phyloP scores from a whole-genome alignment of 2,888 invertebrate species.

The Andricus curvator region DNA sequence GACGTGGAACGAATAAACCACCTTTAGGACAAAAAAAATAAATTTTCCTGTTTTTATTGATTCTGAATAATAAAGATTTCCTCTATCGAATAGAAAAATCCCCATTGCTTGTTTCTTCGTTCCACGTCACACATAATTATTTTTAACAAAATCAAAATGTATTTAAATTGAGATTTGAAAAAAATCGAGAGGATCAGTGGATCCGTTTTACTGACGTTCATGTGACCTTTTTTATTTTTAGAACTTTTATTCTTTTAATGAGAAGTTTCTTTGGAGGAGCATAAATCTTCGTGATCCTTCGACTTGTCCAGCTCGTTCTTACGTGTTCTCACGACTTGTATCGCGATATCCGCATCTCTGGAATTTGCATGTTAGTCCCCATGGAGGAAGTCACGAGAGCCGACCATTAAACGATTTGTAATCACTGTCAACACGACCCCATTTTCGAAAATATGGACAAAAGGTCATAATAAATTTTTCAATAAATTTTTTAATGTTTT shows the following conservation, averaged over 20 bases:
- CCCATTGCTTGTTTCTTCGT: no score
- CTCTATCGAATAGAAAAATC: no score
- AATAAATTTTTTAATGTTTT: not conserved
- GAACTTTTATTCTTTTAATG: constrained; percentile 18
- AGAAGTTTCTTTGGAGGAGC: not conserved
- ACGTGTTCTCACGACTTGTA: constrained; percentile 37
- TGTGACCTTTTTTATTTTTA: not conserved
- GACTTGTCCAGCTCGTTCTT: constrained; percentile 34
- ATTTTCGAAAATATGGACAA: constrained; percentile 1
- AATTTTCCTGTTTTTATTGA: no score
- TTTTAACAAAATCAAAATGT: not conserved
- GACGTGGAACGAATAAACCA: no score
- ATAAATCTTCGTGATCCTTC: constrained; percentile 38
- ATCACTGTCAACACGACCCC: constrained; percentile 13
- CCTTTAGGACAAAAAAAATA: no score
- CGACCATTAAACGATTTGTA: constrained; percentile 34
- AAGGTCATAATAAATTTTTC: not conserved
- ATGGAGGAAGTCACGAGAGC: constrained; percentile 35
- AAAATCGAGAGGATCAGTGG: not conserved
- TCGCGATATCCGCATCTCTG: constrained; percentile 36
- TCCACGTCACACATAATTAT: no score
- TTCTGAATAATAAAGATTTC: no score
- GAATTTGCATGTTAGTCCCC: constrained; percentile 38
- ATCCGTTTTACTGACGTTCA: no score
- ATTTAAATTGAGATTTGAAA: not conserved